Evolutionary conservation across 2,888 invertebrate genomes (phyloP).

Genomic region (Caenorhabditis sinica): DNA sequence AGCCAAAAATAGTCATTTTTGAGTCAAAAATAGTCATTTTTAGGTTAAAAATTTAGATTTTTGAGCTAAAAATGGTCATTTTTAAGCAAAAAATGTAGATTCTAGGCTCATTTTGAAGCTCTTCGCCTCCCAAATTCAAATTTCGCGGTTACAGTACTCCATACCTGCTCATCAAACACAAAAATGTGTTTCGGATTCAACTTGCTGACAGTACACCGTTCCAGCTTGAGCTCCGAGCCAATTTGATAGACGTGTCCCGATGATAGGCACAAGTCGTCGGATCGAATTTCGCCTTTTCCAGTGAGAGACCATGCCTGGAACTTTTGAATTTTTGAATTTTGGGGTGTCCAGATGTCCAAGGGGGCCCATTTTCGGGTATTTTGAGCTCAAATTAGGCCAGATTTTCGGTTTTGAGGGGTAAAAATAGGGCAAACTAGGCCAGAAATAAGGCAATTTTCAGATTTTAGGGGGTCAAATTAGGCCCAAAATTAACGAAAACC

Average conservation of each 20-base stretch:
- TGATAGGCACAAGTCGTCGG: conserved; percentile 82
- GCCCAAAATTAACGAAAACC: neutral
- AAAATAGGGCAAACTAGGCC: neutral
- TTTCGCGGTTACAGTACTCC: neutral
- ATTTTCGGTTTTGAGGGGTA: no score
- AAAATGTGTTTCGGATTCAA: conserved; percentile 77
- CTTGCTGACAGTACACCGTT: conserved; percentile 76
- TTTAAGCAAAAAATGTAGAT: no score
- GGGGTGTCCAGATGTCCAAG: no score
- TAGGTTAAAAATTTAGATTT: no score
- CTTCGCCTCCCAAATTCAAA: neutral
- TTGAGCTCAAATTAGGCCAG: no score
- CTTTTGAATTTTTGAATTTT: neutral
- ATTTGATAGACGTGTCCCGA: conserved; percentile 65
- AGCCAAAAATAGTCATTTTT: no score
- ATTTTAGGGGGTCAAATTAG: neutral
- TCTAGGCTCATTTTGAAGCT: neutral
- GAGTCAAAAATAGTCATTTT: no score
- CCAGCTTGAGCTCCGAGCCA: conserved; percentile 67
- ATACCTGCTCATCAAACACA: conserved; percentile 69
- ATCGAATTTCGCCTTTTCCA: conserved; percentile 80
- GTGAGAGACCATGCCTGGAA: conserved; percentile 82
- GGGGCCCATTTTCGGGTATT: no score
- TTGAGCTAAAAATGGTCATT: no score
- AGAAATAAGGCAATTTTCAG: no score